phyloP scores from a whole-genome alignment of 2,113 vertebrate species.

The Anolis sagrei region DNA sequence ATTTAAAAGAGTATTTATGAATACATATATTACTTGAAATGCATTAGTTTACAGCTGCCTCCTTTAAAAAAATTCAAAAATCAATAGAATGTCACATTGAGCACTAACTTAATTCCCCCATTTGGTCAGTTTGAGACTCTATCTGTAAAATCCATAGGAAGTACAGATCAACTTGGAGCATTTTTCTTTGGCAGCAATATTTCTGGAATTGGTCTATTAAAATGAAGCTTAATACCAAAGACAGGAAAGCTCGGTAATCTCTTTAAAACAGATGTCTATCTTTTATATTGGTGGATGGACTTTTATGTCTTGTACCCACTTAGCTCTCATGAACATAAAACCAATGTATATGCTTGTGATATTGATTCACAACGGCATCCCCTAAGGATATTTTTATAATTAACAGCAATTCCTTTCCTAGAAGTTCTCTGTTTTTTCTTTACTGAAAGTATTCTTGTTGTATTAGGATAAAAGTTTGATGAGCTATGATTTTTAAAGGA shows the following conservation, averaged over 20 bases:
- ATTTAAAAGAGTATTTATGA: background rate
- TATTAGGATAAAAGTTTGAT: background rate
- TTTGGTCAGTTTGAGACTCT: background rate
- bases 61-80: background rate
- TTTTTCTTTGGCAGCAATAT: background rate
- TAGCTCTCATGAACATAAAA: slow-evolving; percentile 30
- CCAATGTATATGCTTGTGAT: background rate
- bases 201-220: slow-evolving; percentile 21
- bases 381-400: slow-evolving; percentile 8
- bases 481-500: background rate
- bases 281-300: slow-evolving; percentile 18
- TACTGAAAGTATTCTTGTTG: background rate
- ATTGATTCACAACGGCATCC: slow-evolving; percentile 22
- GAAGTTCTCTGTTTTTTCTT: slow-evolving; percentile 30
- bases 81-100: background rate
- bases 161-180: background rate
- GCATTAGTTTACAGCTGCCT: background rate
- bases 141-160: background rate
- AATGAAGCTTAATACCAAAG: slow-evolving; percentile 18
- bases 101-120: background rate
- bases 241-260: slow-evolving; percentile 6
- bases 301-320: slow-evolving; percentile 31
- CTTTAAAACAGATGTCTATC: slow-evolving; percentile 21
- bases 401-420: slow-evolving; percentile 28
- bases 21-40: too few relatives aligned